A percentile compares a stretch with the other conserved stretches of the same genome.
Conservation (phyloP, 2,113 vertebrate species). For the Mastomys coucha region DNA sequence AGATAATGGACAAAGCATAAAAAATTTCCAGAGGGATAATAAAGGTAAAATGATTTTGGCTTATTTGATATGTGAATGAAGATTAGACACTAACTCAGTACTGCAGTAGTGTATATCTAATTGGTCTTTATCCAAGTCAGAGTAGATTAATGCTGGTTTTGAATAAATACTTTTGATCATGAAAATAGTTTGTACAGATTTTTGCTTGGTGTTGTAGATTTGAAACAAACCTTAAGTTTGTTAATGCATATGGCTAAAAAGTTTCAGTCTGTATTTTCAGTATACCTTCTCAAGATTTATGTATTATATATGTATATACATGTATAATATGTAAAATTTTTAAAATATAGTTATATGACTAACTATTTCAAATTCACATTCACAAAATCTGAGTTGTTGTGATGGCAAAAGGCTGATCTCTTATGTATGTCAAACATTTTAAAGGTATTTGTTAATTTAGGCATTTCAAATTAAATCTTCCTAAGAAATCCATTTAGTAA, state of each 20-base stretch:
- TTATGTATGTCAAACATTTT: slow-evolving; percentile 19
- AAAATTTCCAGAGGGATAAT: slow-evolving; percentile 92
- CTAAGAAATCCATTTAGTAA: not conserved
- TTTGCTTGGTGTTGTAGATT: slow-evolving; percentile 39
- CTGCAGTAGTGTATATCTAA: not conserved
- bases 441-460: not conserved
- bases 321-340: not conserved
- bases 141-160: not conserved
- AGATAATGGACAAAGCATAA: slow-evolving; percentile 90
- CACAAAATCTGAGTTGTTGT: not conserved
- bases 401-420: not conserved
- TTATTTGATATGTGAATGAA: slow-evolving; percentile 42
- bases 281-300: not conserved
- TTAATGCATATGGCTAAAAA: not conserved
- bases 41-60: slow-evolving; percentile 89
- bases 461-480: slow-evolving; percentile 3
- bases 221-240: not conserved
- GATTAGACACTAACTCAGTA: not conserved
- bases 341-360: not conserved
- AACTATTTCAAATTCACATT: not conserved
- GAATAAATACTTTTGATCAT: not conserved
- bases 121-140: not conserved
- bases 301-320: not conserved
- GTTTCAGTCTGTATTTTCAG: not conserved
- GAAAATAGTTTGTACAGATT: slow-evolving; percentile 6